These are phyloP conservation scores for Enteromius viviparus DNA, from an alignment of 2,797 vertebrate genomes.

Conservation along the genomic window DNA sequence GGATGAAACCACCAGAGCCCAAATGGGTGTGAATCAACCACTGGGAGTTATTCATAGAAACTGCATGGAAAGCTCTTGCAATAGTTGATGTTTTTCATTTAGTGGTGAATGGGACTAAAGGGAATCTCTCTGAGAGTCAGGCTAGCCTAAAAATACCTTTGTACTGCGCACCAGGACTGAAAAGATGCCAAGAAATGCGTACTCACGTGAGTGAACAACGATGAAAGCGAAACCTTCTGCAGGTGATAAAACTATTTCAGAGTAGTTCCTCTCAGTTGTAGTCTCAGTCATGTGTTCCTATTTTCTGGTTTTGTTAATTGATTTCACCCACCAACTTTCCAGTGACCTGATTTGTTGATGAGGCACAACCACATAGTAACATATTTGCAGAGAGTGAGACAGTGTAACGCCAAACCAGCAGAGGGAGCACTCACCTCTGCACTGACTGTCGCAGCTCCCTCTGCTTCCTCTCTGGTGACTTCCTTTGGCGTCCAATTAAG, in stretches of 20 bases:
- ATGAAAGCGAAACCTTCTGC: neutral
- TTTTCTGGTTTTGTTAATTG: conserved; percentile 11
- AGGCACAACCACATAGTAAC: neutral
- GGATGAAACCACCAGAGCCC: conserved; percentile 47
- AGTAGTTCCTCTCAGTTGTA: neutral
- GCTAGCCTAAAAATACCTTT: neutral
- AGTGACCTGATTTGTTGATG: conserved; percentile 10
- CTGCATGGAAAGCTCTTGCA: conserved; percentile 36
- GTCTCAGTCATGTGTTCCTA: neutral
- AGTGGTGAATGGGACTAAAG: neutral
- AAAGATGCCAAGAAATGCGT: neutral
- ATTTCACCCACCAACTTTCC: conserved; percentile 11
- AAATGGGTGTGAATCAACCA: conserved; percentile 53
- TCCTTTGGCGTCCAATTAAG: no score
- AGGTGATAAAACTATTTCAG: neutral
- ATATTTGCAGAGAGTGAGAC: neutral
- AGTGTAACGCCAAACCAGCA: no score
- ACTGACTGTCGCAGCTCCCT: no score
- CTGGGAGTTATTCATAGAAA: conserved; percentile 58
- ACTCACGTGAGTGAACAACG: neutral
- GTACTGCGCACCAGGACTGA: neutral
- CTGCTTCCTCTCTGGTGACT: no score
- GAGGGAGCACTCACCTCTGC: no score
- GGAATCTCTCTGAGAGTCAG: neutral
- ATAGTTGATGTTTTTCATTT: conserved; percentile 38